These are phyloP conservation scores for Oxyruncus cristatus DNA, from an alignment of 2,113 vertebrate species.

Conservation along the genomic window DNA sequence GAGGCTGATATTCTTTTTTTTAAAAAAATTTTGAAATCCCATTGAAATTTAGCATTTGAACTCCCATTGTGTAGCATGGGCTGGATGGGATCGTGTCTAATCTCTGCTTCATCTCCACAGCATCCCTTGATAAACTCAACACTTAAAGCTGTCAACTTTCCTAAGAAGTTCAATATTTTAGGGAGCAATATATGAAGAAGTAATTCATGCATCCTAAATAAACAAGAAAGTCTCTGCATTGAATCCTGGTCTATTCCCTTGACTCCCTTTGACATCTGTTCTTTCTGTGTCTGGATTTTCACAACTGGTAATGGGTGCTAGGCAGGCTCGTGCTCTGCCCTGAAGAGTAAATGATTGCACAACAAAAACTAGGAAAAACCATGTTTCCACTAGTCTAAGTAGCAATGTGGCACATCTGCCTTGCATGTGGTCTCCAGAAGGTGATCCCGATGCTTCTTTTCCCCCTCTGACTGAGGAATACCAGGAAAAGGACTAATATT, in stretches of 20 bases:
- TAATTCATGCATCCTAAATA: background rate
- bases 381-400: background rate
- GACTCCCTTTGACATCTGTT: background rate
- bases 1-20: background rate
- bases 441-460: background rate
- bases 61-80: background rate
- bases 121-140: background rate
- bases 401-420: background rate
- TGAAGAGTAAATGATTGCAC: background rate
- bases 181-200: background rate
- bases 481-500: background rate
- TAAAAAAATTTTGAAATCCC: background rate
- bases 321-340: background rate
- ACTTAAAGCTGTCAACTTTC: background rate
- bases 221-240: background rate
- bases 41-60: background rate
- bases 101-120: background rate
- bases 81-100: accelerated
- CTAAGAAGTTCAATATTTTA: background rate
- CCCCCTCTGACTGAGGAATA: background rate
- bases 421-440: background rate
- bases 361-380: background rate
- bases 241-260: background rate
- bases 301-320: background rate
- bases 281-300: background rate